These are phyloP conservation scores for Apeira syringaria DNA, from an alignment of 2,888 invertebrate genomes.

Conservation along the genomic window DNA sequence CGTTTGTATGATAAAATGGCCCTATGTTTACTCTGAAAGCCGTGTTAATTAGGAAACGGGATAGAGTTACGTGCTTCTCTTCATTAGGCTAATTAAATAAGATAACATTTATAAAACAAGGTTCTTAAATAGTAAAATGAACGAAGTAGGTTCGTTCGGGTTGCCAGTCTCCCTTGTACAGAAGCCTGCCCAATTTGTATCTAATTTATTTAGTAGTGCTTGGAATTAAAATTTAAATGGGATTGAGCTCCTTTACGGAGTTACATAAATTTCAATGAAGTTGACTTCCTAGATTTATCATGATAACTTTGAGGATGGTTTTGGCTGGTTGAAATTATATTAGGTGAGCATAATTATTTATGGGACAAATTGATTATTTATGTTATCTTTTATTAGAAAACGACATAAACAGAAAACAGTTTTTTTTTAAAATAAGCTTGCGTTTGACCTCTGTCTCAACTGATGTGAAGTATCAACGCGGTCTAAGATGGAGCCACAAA, in stretches of 20 bases:
- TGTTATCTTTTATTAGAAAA: too few species aligned
- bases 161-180: slow-evolving; percentile 33
- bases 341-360: background rate
- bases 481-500: too few species aligned
- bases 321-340: slow-evolving; percentile 17
- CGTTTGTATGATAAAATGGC: too few species aligned
- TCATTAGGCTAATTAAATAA: slow-evolving; percentile 73
- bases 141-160: slow-evolving; percentile 44
- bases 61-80: slow-evolving; percentile 58
- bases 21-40: too few species aligned
- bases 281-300: slow-evolving; percentile 33
- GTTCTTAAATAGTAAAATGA: slow-evolving; percentile 49
- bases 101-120: slow-evolving; percentile 59
- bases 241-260: slow-evolving; percentile 34
- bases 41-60: slow-evolving; percentile 60
- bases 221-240: slow-evolving; percentile 44
- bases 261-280: slow-evolving; percentile 37
- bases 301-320: slow-evolving; percentile 16
- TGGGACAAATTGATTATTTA: too few species aligned
- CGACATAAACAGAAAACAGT: too few species aligned
- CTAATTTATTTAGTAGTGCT: slow-evolving; percentile 44
- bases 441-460: too few species aligned
- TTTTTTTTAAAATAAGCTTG: too few species aligned
- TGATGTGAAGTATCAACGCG: too few species aligned
- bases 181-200: slow-evolving; percentile 44